Conservation (phyloP, 2,797 vertebrate genomes). For the Anabacerthia variegaticeps region DNA sequence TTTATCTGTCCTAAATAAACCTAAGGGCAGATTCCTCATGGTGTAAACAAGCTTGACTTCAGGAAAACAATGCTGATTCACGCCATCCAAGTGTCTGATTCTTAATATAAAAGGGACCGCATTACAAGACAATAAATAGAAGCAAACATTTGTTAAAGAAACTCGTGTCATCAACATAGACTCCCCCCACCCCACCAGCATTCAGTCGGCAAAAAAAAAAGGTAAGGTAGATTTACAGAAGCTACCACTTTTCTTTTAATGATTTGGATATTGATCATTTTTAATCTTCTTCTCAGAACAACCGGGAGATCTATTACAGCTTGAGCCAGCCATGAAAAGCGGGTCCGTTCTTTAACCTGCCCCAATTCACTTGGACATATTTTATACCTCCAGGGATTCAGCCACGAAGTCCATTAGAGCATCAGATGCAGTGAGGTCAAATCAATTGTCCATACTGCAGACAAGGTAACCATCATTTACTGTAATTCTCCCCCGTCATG, state of each 20-base stretch:
- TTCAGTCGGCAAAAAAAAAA: neutral
- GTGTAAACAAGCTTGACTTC: neutral
- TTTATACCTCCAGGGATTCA: conserved; percentile 81
- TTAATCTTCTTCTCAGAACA: conserved; percentile 73
- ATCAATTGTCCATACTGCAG: conserved; percentile 84
- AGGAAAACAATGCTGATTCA: conserved; percentile 25
- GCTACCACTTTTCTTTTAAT: conserved; percentile 62
- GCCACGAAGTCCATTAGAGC: conserved; percentile 85
- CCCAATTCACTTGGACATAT: conserved; percentile 75
- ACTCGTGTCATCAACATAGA: neutral
- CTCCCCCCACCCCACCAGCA: fast-evolving
- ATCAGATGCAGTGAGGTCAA: conserved; percentile 83
- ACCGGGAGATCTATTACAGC: conserved; percentile 64
- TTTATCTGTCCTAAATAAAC: conserved; percentile 24
- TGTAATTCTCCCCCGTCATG: conserved; percentile 86
- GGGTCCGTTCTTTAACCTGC: conserved; percentile 72
- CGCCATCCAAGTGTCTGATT: neutral
- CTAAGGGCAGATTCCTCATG: neutral
- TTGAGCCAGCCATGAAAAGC: conserved; percentile 66
- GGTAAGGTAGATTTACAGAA: conserved; percentile 63
- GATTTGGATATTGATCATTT: conserved; percentile 78
- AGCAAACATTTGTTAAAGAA: conserved; percentile 14
- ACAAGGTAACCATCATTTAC: conserved; percentile 88
- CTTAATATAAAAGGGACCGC: neutral
- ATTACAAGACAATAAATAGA: conserved; percentile 4